Evolutionary conservation across 2,797 vertebrate species (phyloP).

Genomic region (Lacerta viridis): DNA sequence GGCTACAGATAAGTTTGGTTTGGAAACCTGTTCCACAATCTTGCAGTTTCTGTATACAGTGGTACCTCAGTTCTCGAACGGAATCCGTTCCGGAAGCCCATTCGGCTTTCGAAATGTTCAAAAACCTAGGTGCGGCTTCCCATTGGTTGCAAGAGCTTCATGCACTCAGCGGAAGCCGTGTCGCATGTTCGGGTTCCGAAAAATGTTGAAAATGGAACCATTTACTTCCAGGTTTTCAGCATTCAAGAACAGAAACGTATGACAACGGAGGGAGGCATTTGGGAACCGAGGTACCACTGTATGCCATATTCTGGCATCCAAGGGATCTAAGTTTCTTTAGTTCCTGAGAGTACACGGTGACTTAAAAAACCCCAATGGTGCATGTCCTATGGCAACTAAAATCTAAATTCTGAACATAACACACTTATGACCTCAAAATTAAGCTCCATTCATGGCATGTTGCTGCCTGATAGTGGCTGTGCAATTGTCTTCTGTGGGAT

Average conservation of each 20-base stretch:
- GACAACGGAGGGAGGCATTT: too few relatives aligned
- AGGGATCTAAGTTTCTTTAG: neutral
- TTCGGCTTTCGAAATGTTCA: accelerated
- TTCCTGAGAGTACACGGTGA: neutral
- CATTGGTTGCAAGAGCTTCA: too few relatives aligned
- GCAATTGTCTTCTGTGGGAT: neutral
- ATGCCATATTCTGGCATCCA: neutral
- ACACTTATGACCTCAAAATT: neutral
- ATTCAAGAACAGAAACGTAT: accelerated
- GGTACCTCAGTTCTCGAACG: too few relatives aligned
- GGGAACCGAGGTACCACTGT: too few relatives aligned
- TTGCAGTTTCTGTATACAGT: too few relatives aligned
- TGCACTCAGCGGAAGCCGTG: too few relatives aligned
- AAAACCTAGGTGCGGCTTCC: too few relatives aligned
- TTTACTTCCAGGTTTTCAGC: too few relatives aligned
- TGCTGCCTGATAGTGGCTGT: neutral
- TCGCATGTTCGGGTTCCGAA: too few relatives aligned
- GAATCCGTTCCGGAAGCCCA: too few relatives aligned
- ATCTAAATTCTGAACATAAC: neutral
- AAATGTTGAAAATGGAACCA: too few relatives aligned
- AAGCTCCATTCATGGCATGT: neutral
- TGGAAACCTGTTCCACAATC: neutral
- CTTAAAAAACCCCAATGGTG: neutral
- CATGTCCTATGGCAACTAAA: neutral
- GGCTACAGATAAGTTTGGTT: neutral